Evolutionary conservation across 2,888 invertebrate genomes (phyloP).

Genomic region (Leucozona laternaria): DNA sequence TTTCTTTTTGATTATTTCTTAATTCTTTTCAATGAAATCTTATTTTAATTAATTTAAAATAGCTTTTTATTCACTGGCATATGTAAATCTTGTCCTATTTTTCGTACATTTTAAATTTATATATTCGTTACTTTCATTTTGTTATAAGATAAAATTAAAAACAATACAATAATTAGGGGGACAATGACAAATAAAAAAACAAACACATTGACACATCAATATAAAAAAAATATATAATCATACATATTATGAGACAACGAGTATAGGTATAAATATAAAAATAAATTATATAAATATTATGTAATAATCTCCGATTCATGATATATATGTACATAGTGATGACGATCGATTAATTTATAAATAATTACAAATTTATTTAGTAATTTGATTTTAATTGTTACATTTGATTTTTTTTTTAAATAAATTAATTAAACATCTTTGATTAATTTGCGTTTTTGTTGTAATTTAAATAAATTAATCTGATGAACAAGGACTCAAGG

Average conservation of each 20-base stretch:
- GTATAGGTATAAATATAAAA: conserved; percentile 25
- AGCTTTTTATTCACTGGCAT: conserved; percentile 25
- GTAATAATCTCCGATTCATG: conserved; percentile 45
- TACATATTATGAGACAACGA: conserved; percentile 10
- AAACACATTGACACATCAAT: conserved; percentile 64
- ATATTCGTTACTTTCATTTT: neutral
- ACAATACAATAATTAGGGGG: conserved; percentile 56
- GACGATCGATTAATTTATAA: conserved; percentile 73
- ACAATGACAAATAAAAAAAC: conserved; percentile 65
- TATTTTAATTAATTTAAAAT: neutral
- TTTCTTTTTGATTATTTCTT: neutral
- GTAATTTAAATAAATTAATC: conserved; percentile 74
- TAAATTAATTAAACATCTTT: conserved; percentile 38
- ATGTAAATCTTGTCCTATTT: conserved; percentile 24
- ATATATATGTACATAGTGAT: conserved; percentile 70
- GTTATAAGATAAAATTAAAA: conserved; percentile 3
- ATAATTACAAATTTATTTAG: conserved; percentile 64
- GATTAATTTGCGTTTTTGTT: conserved; percentile 39
- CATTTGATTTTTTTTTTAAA: conserved; percentile 33
- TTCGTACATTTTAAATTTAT: neutral
- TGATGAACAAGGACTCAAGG: conserved; percentile 54
- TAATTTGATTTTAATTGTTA: conserved; percentile 22
- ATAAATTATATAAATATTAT: conserved; percentile 11
- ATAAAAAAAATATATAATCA: conserved; percentile 39
- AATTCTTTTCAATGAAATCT: neutral